Evolutionary conservation across 1,140 invertebrate genomes (phyloP).

Genomic region (Drosophila repletoides): DNA sequence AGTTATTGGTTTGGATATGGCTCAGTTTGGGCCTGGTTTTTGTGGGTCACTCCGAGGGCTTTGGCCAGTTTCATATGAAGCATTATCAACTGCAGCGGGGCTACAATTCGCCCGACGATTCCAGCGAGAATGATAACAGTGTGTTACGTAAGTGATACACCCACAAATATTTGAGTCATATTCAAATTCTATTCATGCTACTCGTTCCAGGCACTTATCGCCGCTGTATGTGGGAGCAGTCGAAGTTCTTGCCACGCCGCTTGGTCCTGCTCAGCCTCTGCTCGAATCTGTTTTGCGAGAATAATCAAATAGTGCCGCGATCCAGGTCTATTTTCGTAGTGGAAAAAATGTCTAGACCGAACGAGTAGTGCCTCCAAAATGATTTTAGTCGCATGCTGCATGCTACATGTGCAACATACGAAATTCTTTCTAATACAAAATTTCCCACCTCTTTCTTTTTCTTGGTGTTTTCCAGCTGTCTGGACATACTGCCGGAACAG

Average conservation of each 20-base stretch:
- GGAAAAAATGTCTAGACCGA: constrained; percentile 82
- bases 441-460: neutral
- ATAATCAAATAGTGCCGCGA: constrained; percentile 74
- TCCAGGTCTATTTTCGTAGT: constrained; percentile 82
- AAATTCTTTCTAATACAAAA: constrained; percentile 43
- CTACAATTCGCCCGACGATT: constrained; percentile 65
- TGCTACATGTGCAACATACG: constrained; percentile 15
- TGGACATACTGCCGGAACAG: constrained; percentile 79
- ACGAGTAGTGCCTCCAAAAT: constrained; percentile 71
- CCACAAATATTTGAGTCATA: neutral
- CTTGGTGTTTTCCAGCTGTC: constrained; percentile 54
- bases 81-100: constrained; percentile 70
- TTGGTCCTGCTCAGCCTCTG: constrained; percentile 73
- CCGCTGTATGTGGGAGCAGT: constrained; percentile 81
- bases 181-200: neutral
- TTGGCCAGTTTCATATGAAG: constrained; percentile 78
- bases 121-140: constrained; percentile 64
- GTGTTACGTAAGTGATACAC: constrained; percentile 59
- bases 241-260: constrained; percentile 75
- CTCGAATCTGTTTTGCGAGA: constrained; percentile 79
- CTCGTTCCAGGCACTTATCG: constrained; percentile 63
- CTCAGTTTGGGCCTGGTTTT: constrained; percentile 30
- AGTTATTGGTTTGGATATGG: constrained; percentile 44
- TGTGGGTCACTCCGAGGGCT: constrained; percentile 45
- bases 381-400: constrained; percentile 43